Conservation (phyloP, 2,888 invertebrate genomes). For the Podotricha telesiphe region DNA sequence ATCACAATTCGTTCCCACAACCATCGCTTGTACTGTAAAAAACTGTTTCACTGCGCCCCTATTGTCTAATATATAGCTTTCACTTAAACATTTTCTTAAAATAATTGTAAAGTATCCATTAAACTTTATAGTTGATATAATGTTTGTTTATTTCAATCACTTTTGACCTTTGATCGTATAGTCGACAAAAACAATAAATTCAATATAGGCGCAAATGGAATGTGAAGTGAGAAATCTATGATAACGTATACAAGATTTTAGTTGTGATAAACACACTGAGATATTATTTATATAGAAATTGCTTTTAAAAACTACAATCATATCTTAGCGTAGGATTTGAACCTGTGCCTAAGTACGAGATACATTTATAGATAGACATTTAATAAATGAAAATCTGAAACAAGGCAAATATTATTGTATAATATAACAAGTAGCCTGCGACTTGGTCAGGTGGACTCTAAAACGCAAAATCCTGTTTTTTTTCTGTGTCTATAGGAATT, state of each 20-base stretch:
- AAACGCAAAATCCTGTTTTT: no score
- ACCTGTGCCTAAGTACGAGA: background rate
- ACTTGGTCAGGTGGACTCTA: no score
- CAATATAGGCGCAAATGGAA: conserved; percentile 28
- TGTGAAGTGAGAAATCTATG: conserved; percentile 25
- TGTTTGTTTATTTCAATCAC: conserved; percentile 9
- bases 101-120: conserved; percentile 1
- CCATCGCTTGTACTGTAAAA: no score
- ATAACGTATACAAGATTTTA: conserved; percentile 9
- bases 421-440: no score
- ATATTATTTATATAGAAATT: background rate
- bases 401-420: no score
- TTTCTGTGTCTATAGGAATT: no score
- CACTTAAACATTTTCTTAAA: background rate
- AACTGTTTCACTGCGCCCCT: no score
- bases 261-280: background rate
- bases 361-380: no score
- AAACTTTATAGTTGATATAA: background rate
- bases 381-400: no score
- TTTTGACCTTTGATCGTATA: conserved; percentile 15
- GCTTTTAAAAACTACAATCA: background rate
- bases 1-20: no score
- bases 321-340: background rate
- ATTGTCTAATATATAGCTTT: background rate
- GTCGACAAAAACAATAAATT: conserved; percentile 28